Conservation (phyloP, 2,888 invertebrate genomes). For the Aphidius colemani region DNA sequence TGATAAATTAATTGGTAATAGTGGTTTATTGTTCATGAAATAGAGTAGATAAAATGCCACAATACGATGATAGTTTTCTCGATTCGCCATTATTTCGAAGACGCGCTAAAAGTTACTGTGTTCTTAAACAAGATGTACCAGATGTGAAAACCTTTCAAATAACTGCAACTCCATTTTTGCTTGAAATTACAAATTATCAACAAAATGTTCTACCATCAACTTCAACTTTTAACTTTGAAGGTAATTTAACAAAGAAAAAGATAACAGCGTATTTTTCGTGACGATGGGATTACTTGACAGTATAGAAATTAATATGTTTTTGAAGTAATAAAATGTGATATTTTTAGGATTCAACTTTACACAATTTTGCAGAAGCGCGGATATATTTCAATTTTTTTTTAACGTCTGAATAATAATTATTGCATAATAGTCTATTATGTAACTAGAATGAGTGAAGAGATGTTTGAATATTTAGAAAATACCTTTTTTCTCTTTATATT, state of each 20-base stretch:
- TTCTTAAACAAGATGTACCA: constrained; percentile 51
- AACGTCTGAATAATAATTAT: too few relatives aligned
- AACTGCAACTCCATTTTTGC: constrained; percentile 52
- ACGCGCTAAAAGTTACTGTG: constrained; percentile 54
- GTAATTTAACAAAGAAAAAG: constrained; percentile 40
- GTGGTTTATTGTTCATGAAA: constrained; percentile 22
- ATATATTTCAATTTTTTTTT: too few relatives aligned
- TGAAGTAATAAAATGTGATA: too few relatives aligned
- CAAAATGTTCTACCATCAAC: constrained; percentile 52
- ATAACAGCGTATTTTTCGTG: neutral
- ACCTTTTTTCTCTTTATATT: too few relatives aligned
- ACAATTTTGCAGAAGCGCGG: too few relatives aligned
- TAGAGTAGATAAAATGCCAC: constrained; percentile 47
- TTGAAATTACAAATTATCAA: constrained; percentile 52
- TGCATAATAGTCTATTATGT: too few relatives aligned
- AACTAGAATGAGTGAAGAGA: too few relatives aligned
- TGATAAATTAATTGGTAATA: neutral
- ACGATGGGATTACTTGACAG: too few relatives aligned
- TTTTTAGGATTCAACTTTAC: too few relatives aligned
- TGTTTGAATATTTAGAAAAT: too few relatives aligned
- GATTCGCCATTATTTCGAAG: constrained; percentile 56
- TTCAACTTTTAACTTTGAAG: constrained; percentile 53
- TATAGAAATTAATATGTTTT: too few relatives aligned
- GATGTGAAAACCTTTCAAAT: constrained; percentile 53
- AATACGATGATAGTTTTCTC: constrained; percentile 57